Conservation (phyloP, 2,888 invertebrate genomes). For the Lepidocyrtinus sp. region DNA sequence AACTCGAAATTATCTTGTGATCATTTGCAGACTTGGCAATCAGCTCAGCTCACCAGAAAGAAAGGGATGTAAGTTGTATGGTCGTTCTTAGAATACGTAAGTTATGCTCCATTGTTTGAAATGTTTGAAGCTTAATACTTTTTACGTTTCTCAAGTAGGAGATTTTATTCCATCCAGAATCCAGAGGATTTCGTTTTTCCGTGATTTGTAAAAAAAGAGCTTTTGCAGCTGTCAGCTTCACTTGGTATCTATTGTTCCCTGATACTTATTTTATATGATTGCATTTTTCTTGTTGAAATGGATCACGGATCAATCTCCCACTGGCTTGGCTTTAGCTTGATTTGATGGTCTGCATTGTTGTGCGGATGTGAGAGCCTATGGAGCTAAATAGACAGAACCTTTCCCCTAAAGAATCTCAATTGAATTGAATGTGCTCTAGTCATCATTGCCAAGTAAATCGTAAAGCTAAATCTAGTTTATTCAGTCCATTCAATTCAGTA, state of each 20-base stretch:
- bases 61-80: background rate
- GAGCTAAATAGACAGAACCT: background rate
- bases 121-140: slow-evolving; percentile 6
- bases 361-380: background rate
- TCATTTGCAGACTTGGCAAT: slow-evolving; percentile 37
- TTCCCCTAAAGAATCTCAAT: slow-evolving; percentile 39
- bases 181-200: slow-evolving; percentile 14
- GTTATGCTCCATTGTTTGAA: slow-evolving; percentile 7
- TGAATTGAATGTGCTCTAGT: background rate
- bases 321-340: slow-evolving; percentile 34
- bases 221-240: slow-evolving; percentile 59
- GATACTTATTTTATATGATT: slow-evolving; percentile 41
- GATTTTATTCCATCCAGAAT: too few relatives aligned
- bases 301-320: slow-evolving; percentile 52
- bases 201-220: background rate
- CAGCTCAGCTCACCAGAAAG: background rate
- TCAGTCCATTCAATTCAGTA: slow-evolving; percentile 6
- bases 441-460: background rate
- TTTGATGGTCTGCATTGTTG: slow-evolving; percentile 44
- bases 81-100: slow-evolving; percentile 8
- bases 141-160: background rate
- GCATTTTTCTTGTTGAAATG: slow-evolving; percentile 50
- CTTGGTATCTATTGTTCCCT: slow-evolving; percentile 55
- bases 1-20: slow-evolving; percentile 38
- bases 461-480: slow-evolving; percentile 5